These are phyloP conservation scores for Eurystomus gularis DNA, from an alignment of 2,113 vertebrate species.

Conservation along the genomic window DNA sequence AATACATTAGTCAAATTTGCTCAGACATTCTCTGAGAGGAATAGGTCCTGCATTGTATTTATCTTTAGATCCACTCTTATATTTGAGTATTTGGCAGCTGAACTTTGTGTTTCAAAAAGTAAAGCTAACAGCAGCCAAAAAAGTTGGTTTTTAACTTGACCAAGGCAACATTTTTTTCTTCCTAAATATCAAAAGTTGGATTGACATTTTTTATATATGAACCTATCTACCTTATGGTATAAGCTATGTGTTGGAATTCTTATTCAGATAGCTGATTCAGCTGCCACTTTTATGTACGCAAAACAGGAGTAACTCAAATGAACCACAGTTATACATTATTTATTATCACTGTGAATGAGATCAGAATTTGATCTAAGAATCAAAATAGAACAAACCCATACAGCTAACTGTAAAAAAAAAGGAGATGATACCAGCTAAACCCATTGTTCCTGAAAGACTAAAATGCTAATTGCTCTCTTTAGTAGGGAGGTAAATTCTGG, in stretches of 20 bases:
- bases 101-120: background rate
- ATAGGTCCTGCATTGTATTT: background rate
- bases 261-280: background rate
- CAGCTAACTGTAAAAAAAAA: background rate
- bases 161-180: background rate
- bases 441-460: background rate
- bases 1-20: background rate
- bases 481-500: background rate
- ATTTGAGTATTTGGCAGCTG: background rate
- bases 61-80: background rate
- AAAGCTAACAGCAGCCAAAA: background rate
- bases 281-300: background rate
- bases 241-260: background rate
- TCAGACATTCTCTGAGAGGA: background rate
- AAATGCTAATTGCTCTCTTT: conserved; percentile 6
- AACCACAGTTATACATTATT: background rate
- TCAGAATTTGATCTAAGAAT: background rate
- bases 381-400: background rate
- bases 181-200: background rate
- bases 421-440: background rate
- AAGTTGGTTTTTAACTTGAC: background rate
- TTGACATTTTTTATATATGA: background rate
- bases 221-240: background rate
- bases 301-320: background rate
- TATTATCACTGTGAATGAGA: background rate